A percentile compares a stretch with the other conserved stretches of the same genome.
These are phyloP conservation scores for Lithobates sylvaticus DNA, from an alignment of 2,797 vertebrate genomes.

Conservation along the genomic window DNA sequence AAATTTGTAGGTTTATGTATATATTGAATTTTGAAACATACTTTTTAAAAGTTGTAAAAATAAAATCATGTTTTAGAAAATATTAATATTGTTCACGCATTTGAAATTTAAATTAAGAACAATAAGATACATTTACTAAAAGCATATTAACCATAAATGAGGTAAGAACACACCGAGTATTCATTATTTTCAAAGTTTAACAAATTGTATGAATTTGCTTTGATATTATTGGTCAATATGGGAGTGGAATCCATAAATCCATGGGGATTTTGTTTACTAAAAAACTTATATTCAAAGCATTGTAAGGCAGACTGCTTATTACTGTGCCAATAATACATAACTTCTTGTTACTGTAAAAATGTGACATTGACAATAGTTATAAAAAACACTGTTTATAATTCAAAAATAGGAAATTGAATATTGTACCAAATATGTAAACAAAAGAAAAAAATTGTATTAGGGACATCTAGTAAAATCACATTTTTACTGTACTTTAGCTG, in stretches of 20 bases:
- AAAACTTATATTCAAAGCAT: slow-evolving; percentile 7
- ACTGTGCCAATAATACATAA: slow-evolving; percentile 13
- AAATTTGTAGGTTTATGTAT: slow-evolving; percentile 1
- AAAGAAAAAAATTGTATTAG: slow-evolving; percentile 9
- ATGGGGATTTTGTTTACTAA: background rate
- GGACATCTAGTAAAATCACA: slow-evolving; percentile 19
- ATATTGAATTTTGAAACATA: background rate
- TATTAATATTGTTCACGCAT: background rate
- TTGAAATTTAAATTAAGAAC: background rate
- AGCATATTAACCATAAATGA: slow-evolving; percentile 3
- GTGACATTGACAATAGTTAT: slow-evolving; percentile 21
- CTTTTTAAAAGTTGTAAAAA: slow-evolving; percentile 14
- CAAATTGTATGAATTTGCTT: background rate
- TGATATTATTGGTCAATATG: background rate
- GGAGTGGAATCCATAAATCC: background rate
- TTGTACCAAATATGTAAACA: slow-evolving; percentile 32
- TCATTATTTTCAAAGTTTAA: background rate
- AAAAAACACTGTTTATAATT: slow-evolving; percentile 36
- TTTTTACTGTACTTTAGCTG: slow-evolving; percentile 5
- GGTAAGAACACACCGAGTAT: slow-evolving; percentile 21
- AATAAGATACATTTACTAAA: slow-evolving; percentile 3
- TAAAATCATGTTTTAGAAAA: slow-evolving; percentile 21
- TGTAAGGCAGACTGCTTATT: slow-evolving; percentile 13
- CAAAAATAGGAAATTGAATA: slow-evolving; percentile 38
- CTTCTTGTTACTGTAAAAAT: slow-evolving; percentile 50